Evolutionary conservation across 1,140 invertebrate species (phyloP).

Genomic region (Bathynomus jamesi): DNA sequence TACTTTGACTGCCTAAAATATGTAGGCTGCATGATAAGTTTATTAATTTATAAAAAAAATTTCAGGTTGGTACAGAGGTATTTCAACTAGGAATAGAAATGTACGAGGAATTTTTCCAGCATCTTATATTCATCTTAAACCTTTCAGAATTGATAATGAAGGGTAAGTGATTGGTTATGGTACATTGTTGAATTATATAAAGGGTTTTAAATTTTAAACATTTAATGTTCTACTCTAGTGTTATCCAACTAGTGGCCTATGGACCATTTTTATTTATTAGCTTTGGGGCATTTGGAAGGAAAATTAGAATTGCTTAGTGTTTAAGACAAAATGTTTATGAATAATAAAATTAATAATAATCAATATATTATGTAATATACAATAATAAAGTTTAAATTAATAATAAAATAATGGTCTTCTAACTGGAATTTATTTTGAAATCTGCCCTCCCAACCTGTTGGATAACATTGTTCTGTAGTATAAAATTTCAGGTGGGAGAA

Average conservation of each 20-base stretch:
- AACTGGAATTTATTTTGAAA: too few species aligned
- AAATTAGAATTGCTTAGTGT: background rate
- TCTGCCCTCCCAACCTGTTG: too few species aligned
- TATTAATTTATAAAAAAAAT: slow-evolving; percentile 30
- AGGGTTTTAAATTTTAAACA: slow-evolving; percentile 7
- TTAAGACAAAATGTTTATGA: background rate
- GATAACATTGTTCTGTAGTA: too few species aligned
- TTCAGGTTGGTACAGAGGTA: slow-evolving; percentile 78
- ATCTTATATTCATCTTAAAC: slow-evolving; percentile 63
- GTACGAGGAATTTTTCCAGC: slow-evolving; percentile 73
- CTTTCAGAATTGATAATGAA: slow-evolving; percentile 66
- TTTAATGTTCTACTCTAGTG: background rate
- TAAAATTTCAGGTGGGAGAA: too few species aligned
- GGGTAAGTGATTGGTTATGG: slow-evolving; percentile 44
- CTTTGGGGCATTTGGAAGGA: background rate
- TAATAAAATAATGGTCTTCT: too few species aligned
- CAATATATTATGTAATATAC: too few species aligned
- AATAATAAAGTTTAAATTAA: too few species aligned
- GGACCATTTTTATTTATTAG: slow-evolving; percentile 7
- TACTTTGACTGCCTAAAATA: background rate
- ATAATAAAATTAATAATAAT: slow-evolving; percentile 2
- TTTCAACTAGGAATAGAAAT: slow-evolving; percentile 62
- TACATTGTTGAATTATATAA: background rate
- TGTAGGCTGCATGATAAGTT: background rate
- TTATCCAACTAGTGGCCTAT: slow-evolving; percentile 10